phyloP scores from a whole-genome alignment of 2,888 invertebrate genomes.

The Salticus scenicus region DNA sequence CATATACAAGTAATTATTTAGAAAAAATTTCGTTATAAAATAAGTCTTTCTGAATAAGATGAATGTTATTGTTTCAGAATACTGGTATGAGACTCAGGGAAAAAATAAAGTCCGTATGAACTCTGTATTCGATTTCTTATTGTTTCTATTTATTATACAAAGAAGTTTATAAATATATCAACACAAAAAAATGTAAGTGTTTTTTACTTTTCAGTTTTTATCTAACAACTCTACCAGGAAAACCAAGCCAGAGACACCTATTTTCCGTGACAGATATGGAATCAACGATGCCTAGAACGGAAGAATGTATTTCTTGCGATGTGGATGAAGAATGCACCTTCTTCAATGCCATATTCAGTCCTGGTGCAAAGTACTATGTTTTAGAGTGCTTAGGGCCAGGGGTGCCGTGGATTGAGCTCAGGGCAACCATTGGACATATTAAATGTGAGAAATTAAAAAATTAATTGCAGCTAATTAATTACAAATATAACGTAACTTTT shows the following conservation, averaged over 20 bases:
- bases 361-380: slow-evolving; percentile 85
- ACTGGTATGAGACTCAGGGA: too few relatives aligned
- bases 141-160: too few relatives aligned
- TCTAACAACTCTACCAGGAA: slow-evolving; percentile 88
- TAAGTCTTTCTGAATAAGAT: too few relatives aligned
- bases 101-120: too few relatives aligned
- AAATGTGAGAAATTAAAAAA: slow-evolving; percentile 66
- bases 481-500: too few relatives aligned
- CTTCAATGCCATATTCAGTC: slow-evolving; percentile 78
- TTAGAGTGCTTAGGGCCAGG: slow-evolving; percentile 94
- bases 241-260: slow-evolving; percentile 91
- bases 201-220: slow-evolving; percentile 92
- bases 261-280: slow-evolving; percentile 86
- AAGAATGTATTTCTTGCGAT: slow-evolving; percentile 89
- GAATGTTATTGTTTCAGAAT: too few relatives aligned
- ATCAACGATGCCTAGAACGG: slow-evolving; percentile 83
- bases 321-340: slow-evolving; percentile 76
- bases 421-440: slow-evolving; percentile 76
- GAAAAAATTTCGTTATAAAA: too few relatives aligned
- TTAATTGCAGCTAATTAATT: too few relatives aligned
- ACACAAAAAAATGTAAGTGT: too few relatives aligned
- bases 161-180: too few relatives aligned
- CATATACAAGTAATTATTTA: too few relatives aligned
- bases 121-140: too few relatives aligned
- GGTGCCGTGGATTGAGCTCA: slow-evolving; percentile 86